Conservation (phyloP, 2,113 vertebrate genomes). For the Cisticola juncidis region DNA sequence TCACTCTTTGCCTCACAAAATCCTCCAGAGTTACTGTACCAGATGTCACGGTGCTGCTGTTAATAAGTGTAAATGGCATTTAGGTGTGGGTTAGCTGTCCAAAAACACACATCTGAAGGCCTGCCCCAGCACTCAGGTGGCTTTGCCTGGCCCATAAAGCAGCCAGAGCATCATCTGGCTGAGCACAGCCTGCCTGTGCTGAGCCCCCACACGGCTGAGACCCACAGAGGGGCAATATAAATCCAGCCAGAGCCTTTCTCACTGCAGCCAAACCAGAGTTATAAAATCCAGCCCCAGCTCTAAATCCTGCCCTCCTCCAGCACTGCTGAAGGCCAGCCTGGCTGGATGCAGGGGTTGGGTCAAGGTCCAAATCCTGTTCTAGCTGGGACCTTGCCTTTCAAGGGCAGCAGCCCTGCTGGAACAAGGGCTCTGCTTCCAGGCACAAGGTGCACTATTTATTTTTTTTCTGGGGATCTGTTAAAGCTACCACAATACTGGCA, state of each 20-base stretch:
- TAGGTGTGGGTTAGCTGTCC: background rate
- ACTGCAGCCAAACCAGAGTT: background rate
- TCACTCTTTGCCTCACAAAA: constrained; percentile 28
- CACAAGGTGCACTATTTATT: rapidly evolving
- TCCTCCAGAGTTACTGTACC: background rate
- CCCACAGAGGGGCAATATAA: background rate
- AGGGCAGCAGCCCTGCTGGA: background rate
- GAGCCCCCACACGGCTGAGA: background rate
- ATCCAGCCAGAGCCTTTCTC: background rate
- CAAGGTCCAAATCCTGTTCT: background rate
- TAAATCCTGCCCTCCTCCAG: background rate
- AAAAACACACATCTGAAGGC: rapidly evolving
- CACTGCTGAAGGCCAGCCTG: background rate
- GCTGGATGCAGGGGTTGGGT: background rate
- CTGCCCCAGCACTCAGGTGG: background rate
- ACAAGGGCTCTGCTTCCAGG: background rate
- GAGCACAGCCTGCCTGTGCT: background rate
- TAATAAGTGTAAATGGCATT: background rate
- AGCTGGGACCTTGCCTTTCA: background rate
- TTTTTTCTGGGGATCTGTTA: background rate
- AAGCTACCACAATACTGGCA: background rate
- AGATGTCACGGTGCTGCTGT: background rate
- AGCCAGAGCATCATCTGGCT: background rate
- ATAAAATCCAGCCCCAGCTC: background rate
- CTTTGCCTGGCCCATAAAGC: background rate